phyloP scores from a whole-genome alignment of 2,888 invertebrate genomes.

The Agapetus fuscipes region DNA sequence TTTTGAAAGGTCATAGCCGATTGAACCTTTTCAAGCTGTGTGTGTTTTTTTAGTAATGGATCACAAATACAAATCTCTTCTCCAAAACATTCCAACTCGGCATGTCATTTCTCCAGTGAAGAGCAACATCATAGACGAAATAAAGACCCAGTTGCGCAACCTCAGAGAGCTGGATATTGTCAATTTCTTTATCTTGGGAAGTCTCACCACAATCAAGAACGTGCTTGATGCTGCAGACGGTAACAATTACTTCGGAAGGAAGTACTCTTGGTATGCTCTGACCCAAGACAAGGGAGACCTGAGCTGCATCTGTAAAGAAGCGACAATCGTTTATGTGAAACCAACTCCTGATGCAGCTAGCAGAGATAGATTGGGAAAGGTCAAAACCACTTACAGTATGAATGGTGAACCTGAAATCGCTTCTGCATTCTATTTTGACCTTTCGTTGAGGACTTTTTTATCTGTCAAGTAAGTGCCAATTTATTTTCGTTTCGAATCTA shows the following conservation, averaged over 20 bases:
- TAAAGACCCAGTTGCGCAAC: constrained; percentile 59
- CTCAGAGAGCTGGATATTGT: constrained; percentile 76
- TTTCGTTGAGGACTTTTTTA: constrained; percentile 62
- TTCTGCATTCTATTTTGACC: constrained; percentile 82
- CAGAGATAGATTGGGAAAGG: constrained; percentile 59
- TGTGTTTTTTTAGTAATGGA: constrained; percentile 65
- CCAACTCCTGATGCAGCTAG: constrained; percentile 60
- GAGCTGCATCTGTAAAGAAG: constrained; percentile 66
- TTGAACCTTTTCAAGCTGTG: too few relatives aligned
- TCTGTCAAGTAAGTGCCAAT: constrained; percentile 54
- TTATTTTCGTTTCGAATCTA: constrained; percentile 12
- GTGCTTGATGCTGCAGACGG: constrained; percentile 62
- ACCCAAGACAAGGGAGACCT: constrained; percentile 67
- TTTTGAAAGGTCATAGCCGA: too few relatives aligned
- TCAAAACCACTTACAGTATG: constrained; percentile 62
- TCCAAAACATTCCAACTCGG: constrained; percentile 82
- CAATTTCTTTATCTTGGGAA: constrained; percentile 80
- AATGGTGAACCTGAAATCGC: constrained; percentile 65
- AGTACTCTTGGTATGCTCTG: constrained; percentile 82
- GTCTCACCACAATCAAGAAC: constrained; percentile 56
- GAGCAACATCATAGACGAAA: constrained; percentile 48
- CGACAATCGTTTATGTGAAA: constrained; percentile 64
- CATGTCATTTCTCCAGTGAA: constrained; percentile 71
- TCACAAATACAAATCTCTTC: constrained; percentile 83
- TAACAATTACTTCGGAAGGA: constrained; percentile 68